Evolutionary conservation across 2,797 vertebrate genomes (phyloP), one percentile per base, ranked within the genome.

Genomic region (Hemitrygon akajei): DNA sequence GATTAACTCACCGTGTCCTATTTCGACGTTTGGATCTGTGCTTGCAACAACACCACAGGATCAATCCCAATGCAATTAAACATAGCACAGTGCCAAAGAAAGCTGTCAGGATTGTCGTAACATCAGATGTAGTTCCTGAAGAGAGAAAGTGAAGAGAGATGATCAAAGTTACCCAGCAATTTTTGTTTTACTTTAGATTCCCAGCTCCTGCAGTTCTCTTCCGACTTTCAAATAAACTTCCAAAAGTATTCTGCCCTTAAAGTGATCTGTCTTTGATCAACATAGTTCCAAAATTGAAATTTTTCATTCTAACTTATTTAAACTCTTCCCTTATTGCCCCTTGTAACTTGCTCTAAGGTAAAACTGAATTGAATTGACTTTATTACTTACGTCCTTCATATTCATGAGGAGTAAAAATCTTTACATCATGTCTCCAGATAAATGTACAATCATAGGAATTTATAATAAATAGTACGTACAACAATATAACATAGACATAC

Each of bases 21-120:
- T 95, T 94, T 94, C 96, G 95, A 76, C 95, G 95, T 94, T 97
- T 98, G 95, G 97, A 98, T 94, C 95, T 96, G 60, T 95, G 97
- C 94, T 96, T 96, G 95, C 98, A 99, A 95, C 97, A 96, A 96
- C 98, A 98, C 97, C 98, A 99, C 94, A 96, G 75, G 87, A 98
- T 93, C 71, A 99, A 95, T 86, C 95, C 95, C 84, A 96, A 76
- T 91, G 98, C 94, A 94, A 99, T 95, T 94, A 99, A 1, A 30
- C 96, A 94, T 0, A 99, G 97, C 94, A 97, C 98, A 94, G 96
- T 96, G 93, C 95, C 95, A 94, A 99, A 97, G 91, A 99, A 94
- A 94, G 98, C 98, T 95, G 98, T 98, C 95, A 99, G 95, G 94
- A 99, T 97, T 80, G 97, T 97, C 0, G 98, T 97, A 93, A 98